These are phyloP conservation scores for Gobio occitaniae DNA, from an alignment of 2,797 vertebrate species.

Conservation along the genomic window DNA sequence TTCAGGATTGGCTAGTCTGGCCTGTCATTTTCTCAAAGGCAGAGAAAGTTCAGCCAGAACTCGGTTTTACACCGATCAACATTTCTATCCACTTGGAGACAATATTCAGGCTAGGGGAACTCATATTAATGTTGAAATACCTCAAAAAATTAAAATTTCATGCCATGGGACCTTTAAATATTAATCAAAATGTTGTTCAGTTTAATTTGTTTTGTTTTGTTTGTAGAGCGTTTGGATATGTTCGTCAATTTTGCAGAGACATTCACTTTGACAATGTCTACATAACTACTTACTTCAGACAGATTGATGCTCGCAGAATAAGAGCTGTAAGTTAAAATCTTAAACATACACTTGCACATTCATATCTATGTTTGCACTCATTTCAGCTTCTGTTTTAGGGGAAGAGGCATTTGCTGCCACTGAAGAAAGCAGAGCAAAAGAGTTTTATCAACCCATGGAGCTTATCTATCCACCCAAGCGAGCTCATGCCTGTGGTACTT, in stretches of 20 bases:
- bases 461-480: constrained; percentile 68
- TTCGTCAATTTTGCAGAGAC: constrained; percentile 74
- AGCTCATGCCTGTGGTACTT: constrained; percentile 68
- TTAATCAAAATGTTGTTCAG: no score
- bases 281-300: constrained; percentile 86
- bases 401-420: constrained; percentile 80
- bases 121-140: no score
- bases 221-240: constrained; percentile 82
- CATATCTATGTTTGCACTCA: background rate
- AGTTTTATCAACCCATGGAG: constrained; percentile 76
- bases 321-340: constrained; percentile 68
- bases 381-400: constrained; percentile 67
- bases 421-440: constrained; percentile 72
- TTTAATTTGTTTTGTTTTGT: background rate
- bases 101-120: no score
- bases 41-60: no score
- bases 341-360: background rate
- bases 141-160: no score
- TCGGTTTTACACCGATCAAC: no score
- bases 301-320: constrained; percentile 81
- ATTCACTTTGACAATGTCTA: constrained; percentile 89
- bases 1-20: no score
- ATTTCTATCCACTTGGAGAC: no score
- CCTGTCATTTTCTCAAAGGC: no score
- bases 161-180: no score